Percentiles rank a stretch among this genome's conserved stretches.
These are phyloP conservation scores for Drosophila kuntzei DNA, from an alignment of 2,888 invertebrate genomes.

Conservation along the genomic window DNA sequence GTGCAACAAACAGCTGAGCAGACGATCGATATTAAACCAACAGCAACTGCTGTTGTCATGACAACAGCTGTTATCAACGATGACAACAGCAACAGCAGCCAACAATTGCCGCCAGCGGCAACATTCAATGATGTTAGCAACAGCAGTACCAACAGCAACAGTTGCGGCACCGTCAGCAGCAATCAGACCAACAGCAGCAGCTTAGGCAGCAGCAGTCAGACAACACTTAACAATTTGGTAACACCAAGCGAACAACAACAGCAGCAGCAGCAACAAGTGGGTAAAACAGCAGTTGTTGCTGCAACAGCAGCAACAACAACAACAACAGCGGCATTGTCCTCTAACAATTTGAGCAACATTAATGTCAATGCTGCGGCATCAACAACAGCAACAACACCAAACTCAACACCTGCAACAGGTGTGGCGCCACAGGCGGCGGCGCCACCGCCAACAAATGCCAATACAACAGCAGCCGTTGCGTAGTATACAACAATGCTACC, in stretches of 20 bases:
- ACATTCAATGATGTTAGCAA: slow-evolving; percentile 83
- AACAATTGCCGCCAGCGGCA: slow-evolving; percentile 79
- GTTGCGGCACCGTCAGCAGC: slow-evolving; percentile 83
- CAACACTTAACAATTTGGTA: slow-evolving; percentile 46
- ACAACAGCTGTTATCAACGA: slow-evolving; percentile 59
- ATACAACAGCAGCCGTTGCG: slow-evolving; percentile 85
- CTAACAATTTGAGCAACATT: slow-evolving; percentile 42
- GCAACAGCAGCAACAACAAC: slow-evolving; percentile 30
- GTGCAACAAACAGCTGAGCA: slow-evolving; percentile 11
- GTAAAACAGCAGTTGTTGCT: slow-evolving; percentile 45
- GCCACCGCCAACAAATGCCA: slow-evolving; percentile 72
- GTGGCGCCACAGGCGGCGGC: slow-evolving; percentile 70
- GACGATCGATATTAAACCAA: slow-evolving; percentile 9
- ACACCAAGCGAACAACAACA: slow-evolving; percentile 34
- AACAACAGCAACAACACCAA: slow-evolving; percentile 36
- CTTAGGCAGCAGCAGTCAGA: slow-evolving; percentile 69
- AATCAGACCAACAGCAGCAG: slow-evolving; percentile 81
- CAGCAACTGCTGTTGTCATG: background rate
- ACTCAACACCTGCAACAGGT: slow-evolving; percentile 61
- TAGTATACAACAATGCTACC: slow-evolving; percentile 84
- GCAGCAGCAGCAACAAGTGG: slow-evolving; percentile 57
- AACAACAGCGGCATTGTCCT: slow-evolving; percentile 32
- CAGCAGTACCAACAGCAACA: slow-evolving; percentile 84
- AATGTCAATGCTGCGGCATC: slow-evolving; percentile 47
- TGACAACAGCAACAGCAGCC: slow-evolving; percentile 81